Evolutionary conservation across 1,140 invertebrate species (phyloP), one percentile per base, ranked within the genome.

Genomic region (Drosophila auraria): DNA sequence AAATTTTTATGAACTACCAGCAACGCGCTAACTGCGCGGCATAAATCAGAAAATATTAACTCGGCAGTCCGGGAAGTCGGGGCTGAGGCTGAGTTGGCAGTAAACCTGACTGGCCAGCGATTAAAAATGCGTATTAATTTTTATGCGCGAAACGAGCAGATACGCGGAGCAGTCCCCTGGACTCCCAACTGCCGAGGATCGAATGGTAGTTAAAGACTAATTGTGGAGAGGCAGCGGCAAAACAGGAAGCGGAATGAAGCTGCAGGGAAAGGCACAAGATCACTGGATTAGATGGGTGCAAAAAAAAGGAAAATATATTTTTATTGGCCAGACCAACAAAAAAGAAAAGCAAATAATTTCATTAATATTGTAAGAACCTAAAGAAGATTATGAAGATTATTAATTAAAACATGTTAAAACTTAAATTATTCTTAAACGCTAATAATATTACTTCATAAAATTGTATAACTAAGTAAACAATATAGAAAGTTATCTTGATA

Each of bases 121-220:
- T 86, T 82, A 80, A 91, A 89, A 84, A 79, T 82, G 38, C 87
- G 64, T 73, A 91, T 89, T 89, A 91, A 91, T 91, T 89, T 89
- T 89, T 87, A 89, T 89, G 79, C 44, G 61, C 58, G 45, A 82
- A 69, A 78, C 83, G 83, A 80, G 86, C 73, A 78, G 73, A 78
- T 69, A 84, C 66, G 80, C 77, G 44, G 30, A 15, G 23, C 23
- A 58, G 23, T 66, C 30, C 61, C 17, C 17, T 9, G 9, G 60
- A 23, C 14, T n/a, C n/a, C 50, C 42, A 62, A 63, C 42, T 64
- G 25, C 11, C 17, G 17, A 8, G 12, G 23, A 66, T 44, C 49
- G 65, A 68, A 42, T 25, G 62, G 57, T 17, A 69, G 44, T 68
- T 50, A n/a, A 38, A 30, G n/a, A n/a, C 58, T 36, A 20, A 27